Evolutionary conservation across 2,797 vertebrate genomes (phyloP), one percentile per base, ranked within the genome.

Genomic region (Protonibea diacanthus): DNA sequence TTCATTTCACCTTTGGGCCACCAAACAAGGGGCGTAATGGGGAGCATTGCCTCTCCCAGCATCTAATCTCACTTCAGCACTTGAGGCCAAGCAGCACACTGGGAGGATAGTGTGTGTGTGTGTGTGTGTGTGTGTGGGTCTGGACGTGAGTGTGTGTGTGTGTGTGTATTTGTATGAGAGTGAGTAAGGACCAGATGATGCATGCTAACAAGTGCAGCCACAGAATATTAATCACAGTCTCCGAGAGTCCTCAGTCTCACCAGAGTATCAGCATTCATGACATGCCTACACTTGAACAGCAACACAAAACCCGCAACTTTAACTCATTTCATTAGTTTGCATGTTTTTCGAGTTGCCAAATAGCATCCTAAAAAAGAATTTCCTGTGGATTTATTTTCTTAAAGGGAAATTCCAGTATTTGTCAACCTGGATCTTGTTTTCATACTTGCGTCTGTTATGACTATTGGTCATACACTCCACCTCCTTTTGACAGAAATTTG

Each of bases 161-260:
- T 80, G 53, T 77, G 68, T 76, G 84, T 71, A 51, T 83, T 75
- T 84, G 71, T 86, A 71, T 72, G 66, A 70, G 84, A 83, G 71
- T 72, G 80, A 86, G 80, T 68, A 78, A 86, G 68, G 78, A 72
- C 90, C 91, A 93, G 88, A 90, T 88, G 86, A 93, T 92, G 91
- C 91, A 87, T 91, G 87, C 4, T 81, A 95, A 95, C 92, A 95
- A 96, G 89, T 89, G 78, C 59, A 82, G 61, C 90, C 86, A 91
- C 91, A 60, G 94, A 93, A 95, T 95, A 96, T 95, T 93, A 94
- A 96, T 95, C 86, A 78, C 42, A 76, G 33, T 33, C 33, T 33
- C 33, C 33, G 33, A 33, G 45, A 80, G 77, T 76, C 80, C 71
- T 89, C 83, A 58, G 81, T 80, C 85, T 87, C 21, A 57, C 67